Conservation (phyloP, 2,888 invertebrate species). For the Lasioglossum malachurum region DNA sequence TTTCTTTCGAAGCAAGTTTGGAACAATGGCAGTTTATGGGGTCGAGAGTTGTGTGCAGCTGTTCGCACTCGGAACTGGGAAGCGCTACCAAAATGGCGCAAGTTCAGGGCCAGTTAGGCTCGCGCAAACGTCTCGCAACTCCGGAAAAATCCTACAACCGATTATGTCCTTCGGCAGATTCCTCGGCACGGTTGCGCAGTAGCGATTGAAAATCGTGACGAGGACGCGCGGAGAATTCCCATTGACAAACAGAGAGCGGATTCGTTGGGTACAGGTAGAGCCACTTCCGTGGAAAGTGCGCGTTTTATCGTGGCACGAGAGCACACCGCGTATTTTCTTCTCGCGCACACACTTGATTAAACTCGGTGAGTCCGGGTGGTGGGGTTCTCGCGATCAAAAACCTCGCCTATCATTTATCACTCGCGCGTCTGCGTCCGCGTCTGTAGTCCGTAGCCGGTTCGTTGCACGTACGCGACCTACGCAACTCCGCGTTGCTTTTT, state of each 20-base stretch:
- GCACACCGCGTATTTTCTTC: conserved; percentile 39
- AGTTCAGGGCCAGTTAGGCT: not conserved
- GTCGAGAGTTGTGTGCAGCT: not conserved
- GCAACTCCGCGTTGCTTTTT: conserved; percentile 43
- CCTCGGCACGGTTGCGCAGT: not conserved
- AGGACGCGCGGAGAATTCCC: conserved; percentile 29
- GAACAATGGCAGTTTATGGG: not conserved
- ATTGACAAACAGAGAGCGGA: conserved; percentile 27
- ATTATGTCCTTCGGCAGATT: conserved; percentile 25
- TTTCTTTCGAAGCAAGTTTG: not conserved
- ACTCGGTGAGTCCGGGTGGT: conserved; percentile 31
- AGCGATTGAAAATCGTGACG: conserved; percentile 26
- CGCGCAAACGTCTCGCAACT: not conserved
- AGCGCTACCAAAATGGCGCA: not conserved
- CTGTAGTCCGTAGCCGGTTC: conserved; percentile 42
- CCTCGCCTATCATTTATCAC: conserved; percentile 67
- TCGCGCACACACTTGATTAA: conserved; percentile 53
- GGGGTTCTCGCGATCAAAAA: conserved; percentile 64
- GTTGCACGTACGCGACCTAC: conserved; percentile 66
- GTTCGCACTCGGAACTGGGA: not conserved
- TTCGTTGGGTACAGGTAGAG: conserved; percentile 30
- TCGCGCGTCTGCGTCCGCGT: conserved; percentile 25
- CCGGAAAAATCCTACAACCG: not conserved
- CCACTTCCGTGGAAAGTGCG: conserved; percentile 27
- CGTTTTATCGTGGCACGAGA: conserved; percentile 25